These are phyloP conservation scores for Pteropus alecto DNA, from an alignment of 2,113 vertebrate species.

Conservation along the genomic window DNA sequence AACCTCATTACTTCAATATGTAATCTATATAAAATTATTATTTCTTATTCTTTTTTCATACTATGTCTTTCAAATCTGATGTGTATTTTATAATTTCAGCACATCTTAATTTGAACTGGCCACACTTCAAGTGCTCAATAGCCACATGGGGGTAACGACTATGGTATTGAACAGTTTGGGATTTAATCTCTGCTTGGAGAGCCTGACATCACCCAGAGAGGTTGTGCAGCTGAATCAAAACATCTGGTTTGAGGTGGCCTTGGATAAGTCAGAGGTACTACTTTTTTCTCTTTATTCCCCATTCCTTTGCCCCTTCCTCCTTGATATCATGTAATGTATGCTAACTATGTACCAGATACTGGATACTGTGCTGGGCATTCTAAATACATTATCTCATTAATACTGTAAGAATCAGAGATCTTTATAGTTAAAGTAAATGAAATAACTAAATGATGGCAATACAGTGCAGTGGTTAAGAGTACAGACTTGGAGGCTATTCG, in stretches of 20 bases:
- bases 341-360: neutral
- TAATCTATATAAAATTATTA: neutral
- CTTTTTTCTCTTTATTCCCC: neutral
- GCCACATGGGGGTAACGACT: neutral
- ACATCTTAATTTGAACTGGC: slow-evolving; percentile 5
- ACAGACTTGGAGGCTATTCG: neutral
- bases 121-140: neutral
- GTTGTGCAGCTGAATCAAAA: neutral
- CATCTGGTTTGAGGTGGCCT: neutral
- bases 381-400: neutral
- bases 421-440: neutral
- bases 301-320: neutral
- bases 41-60: neutral
- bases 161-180: neutral
- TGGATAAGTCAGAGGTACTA: neutral
- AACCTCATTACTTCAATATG: slow-evolving; percentile 33
- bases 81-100: slow-evolving; percentile 10
- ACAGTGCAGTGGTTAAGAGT: neutral
- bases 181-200: neutral
- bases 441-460: neutral
- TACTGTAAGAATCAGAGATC: neutral
- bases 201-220: neutral
- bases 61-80: slow-evolving; percentile 22
- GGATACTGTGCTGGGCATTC: neutral
- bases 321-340: neutral